Evolutionary conservation across 1,140 invertebrate genomes (phyloP), one percentile per base, ranked within the genome.

Genomic region (Bombus ignitus): DNA sequence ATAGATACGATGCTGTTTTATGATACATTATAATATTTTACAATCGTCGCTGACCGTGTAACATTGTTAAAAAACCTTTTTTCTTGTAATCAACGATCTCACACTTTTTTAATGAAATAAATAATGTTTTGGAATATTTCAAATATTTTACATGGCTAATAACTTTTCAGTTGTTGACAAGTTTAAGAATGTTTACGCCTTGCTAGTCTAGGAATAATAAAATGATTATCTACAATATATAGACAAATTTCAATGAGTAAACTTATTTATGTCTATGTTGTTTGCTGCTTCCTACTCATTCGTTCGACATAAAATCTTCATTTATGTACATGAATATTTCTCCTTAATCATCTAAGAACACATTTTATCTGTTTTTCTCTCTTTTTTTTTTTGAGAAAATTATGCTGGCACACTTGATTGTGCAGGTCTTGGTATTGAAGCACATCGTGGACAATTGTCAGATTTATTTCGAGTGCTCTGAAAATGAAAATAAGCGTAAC

Each of bases 371-470:
- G 10, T 37, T 47, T 15, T 47, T 15, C 5, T 39, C 37, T 39
- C 35, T 6, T 47, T 1, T 13, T 35, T 71, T 70, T 57, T n/a
- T 1, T 1, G 3, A 47, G 0, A 6, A n/a, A 22, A n/a, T 83
- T 28, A 88, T 25, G 57, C 75, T 2, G 22, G 42, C 12, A 35
- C 18, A 18, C 15, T 8, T 37, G 65, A 77, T 53, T 44, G 6
- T 15, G 15, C 4, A 15, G 39, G 72, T 35, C 2, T 25, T 15
- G 70, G 66, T n/a, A 8, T 22, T 84, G 62, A 65, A n/a, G 35
- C 53, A 28, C 85, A 90, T 13, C 53, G 87, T 18, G 73, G 53
- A 65, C 81, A 89, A 66, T 32, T 53, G 10, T 81, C 32, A 5
- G 47, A 18, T 35, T 66, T 89, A 6, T 53, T 62, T 53, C 65